Conservation (phyloP, 2,113 vertebrate species). For the Dicerorhinus sumatrensis region DNA sequence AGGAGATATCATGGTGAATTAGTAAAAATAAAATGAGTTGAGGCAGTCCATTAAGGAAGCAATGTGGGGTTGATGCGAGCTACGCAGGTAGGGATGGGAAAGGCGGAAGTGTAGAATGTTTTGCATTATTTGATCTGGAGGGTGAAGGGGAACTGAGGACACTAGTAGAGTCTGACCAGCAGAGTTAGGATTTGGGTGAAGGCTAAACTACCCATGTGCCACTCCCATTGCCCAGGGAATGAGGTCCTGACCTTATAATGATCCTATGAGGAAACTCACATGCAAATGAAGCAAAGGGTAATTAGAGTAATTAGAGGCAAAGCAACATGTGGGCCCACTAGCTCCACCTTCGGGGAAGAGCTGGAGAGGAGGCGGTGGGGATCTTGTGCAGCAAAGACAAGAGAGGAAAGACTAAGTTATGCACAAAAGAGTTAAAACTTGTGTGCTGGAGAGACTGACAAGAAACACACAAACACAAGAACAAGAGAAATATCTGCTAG, state of each 20-base stretch:
- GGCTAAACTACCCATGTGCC: background rate
- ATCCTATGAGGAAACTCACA: background rate
- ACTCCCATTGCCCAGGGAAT: fast-evolving
- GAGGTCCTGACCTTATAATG: background rate
- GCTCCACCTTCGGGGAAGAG: background rate
- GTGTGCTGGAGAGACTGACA: background rate
- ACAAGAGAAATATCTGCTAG: background rate
- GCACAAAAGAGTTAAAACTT: background rate
- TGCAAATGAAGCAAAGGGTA: background rate
- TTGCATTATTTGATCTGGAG: background rate
- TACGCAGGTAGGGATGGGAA: background rate
- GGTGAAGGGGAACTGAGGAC: background rate
- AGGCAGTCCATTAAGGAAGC: background rate
- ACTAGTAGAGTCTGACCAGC: background rate
- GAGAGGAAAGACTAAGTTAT: background rate
- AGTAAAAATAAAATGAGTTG: background rate
- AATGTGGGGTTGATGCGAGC: background rate
- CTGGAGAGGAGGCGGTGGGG: too few species aligned
- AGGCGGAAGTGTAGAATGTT: background rate
- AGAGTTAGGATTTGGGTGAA: background rate
- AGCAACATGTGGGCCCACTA: background rate
- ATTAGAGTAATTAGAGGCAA: background rate
- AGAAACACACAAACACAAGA: background rate
- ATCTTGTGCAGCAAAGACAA: background rate
- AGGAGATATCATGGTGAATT: background rate